Percentiles rank a stretch among this genome's conserved stretches.
These are phyloP conservation scores for Camelus dromedarius DNA, from an alignment of 2,113 vertebrate species.

Conservation along the genomic window DNA sequence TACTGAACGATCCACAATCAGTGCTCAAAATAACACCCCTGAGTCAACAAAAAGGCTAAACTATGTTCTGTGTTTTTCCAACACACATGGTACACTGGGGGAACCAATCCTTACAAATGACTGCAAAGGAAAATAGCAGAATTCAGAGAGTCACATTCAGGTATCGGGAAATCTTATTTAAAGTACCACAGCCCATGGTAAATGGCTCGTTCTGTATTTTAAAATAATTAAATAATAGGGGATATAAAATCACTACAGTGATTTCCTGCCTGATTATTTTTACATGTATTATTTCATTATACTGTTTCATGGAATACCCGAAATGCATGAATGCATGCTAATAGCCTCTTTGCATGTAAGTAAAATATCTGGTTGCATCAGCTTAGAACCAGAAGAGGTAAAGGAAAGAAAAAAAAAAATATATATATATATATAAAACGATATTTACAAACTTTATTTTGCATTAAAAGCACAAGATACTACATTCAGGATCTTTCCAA, in stretches of 20 bases:
- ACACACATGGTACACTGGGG: neutral
- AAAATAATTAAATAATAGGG: neutral
- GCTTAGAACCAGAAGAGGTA: neutral
- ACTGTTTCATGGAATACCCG: neutral
- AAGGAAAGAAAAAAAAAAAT: neutral
- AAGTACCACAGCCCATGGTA: neutral
- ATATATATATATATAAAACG: neutral
- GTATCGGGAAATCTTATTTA: neutral
- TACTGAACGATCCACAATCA: neutral
- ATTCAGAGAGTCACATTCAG: neutral
- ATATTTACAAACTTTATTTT: neutral
- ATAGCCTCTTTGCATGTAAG: neutral
- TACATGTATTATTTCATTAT: neutral
- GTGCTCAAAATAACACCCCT: neutral
- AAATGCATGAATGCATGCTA: neutral
- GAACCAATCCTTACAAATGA: neutral
- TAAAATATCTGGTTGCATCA: neutral
- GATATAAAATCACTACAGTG: neutral
- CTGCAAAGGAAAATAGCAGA: neutral
- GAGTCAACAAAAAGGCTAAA: neutral
- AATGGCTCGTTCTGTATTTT: neutral
- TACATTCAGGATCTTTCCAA: neutral
- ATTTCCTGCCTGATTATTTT: neutral
- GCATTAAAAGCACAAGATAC: neutral
- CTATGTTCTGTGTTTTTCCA: neutral